phyloP scores from a whole-genome alignment of 2,797 vertebrate species.

The Girardinus metallicus region DNA sequence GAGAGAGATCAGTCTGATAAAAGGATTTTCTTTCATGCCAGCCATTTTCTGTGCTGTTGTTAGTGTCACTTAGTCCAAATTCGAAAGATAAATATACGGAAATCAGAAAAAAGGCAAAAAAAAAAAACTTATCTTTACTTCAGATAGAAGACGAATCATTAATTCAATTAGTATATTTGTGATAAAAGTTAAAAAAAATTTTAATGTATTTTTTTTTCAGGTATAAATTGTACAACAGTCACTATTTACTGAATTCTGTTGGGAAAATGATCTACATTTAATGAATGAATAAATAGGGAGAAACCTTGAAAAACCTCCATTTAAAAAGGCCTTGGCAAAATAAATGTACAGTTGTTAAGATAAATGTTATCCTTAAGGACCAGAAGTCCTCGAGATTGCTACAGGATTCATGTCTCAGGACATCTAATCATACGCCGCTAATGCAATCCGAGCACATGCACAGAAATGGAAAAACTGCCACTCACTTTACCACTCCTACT shows the following conservation, averaged over 20 bases:
- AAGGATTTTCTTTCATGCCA: neutral
- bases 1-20: slow-evolving; percentile 17
- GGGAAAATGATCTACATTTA: neutral
- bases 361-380: slow-evolving; percentile 5
- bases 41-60: slow-evolving; percentile 25
- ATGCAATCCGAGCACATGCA: neutral
- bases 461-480: slow-evolving; percentile 7
- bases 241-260: slow-evolving; percentile 8
- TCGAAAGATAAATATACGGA: neutral
- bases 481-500: slow-evolving; percentile 1
- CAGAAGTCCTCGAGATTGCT: neutral
- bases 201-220: slow-evolving; percentile 16
- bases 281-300: neutral
- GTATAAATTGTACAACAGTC: neutral
- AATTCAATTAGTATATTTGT: neutral
- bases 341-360: neutral
- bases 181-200: neutral
- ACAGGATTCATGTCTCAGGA: neutral
- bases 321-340: neutral
- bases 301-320: neutral
- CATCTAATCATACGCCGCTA: neutral
- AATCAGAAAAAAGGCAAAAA: neutral
- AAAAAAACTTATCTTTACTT: neutral
- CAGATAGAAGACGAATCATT: slow-evolving; percentile 2
- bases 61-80: slow-evolving; percentile 25